phyloP scores from a whole-genome alignment of 2,797 vertebrate genomes.

The Tokudaia tokunoshimensis region DNA sequence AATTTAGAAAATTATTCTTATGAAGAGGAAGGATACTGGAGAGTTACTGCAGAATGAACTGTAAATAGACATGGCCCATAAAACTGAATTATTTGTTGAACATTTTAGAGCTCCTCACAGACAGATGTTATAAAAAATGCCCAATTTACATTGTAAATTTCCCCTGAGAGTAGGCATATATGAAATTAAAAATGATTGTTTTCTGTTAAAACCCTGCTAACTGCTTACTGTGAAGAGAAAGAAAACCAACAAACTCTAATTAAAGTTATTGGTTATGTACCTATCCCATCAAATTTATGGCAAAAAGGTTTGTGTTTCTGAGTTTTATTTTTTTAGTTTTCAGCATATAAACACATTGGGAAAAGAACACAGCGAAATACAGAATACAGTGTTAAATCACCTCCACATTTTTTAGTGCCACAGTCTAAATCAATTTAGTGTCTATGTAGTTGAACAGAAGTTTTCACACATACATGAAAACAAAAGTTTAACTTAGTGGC shows the following conservation, averaged over 20 bases:
- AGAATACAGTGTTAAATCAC: background rate
- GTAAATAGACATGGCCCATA: background rate
- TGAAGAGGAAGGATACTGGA: background rate
- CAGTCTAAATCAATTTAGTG: background rate
- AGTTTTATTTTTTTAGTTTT: background rate
- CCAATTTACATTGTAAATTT: background rate
- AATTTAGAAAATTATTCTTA: background rate
- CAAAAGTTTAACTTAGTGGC: background rate
- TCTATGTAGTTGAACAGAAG: background rate
- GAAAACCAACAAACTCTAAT: background rate
- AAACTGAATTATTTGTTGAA: background rate
- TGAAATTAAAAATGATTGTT: background rate
- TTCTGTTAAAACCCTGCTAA: background rate
- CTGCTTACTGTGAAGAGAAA: constrained; percentile 4
- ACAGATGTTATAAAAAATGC: background rate
- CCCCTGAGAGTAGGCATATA: background rate
- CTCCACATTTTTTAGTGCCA: background rate
- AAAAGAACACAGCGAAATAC: background rate
- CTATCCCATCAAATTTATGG: background rate
- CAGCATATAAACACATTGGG: background rate
- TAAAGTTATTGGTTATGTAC: background rate
- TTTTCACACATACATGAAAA: background rate
- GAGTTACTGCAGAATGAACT: background rate
- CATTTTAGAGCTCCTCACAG: background rate
- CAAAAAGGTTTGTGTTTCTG: background rate